Base-by-base conservation (phyloP, 2,888 invertebrate genomes). In the Spisula subtruncata region DNA sequence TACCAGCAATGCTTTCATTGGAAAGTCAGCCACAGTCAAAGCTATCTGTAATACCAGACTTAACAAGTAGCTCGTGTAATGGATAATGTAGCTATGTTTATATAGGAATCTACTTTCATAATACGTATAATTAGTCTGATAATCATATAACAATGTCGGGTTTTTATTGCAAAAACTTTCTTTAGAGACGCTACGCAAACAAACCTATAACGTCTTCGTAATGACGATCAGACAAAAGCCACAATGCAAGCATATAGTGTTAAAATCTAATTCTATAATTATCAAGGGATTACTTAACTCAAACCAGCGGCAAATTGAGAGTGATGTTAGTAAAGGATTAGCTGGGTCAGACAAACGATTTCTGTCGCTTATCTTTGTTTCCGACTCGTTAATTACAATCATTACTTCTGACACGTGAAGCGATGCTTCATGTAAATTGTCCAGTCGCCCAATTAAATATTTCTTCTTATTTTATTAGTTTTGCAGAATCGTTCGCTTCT, bases 311-410 rank as follows among this genome's bases (percentile, higher is more conserved):
- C 75, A 75, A 75, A 75, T 75, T 75, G 75, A 75, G 32, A 75
- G 75, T 75, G 32, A 75, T 75, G 32, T 75, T 75, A 18, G 35
- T 75, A 35, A 75, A 75, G 75, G 75, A 75, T 75, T 75, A 75
- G 75, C 35, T 75, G 18, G 29, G 75, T 35, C 35, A 75, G 75
- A 75, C 35, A 75, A 75, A 75, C 18, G 75, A 75, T 75, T 75
- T 2, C 29, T 71, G 71, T 71, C 71, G 35, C 75, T 75, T 32
- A 75, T 32, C 32, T 6, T 35, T 75, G 35, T 75, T 71, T 75
- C 75, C 75, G 32, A 35, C 16, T 18, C 75, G 35, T 75, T 75
- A 35, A 75, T 16, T 14, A 35, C 75, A 75, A 35, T 75, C 18
- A 75, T 75, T 32, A 18, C 12, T 66, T 66, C 75, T 32, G 75